These are phyloP conservation scores for Drosophila anomalata DNA, from an alignment of 2,888 invertebrate genomes.

Conservation along the genomic window DNA sequence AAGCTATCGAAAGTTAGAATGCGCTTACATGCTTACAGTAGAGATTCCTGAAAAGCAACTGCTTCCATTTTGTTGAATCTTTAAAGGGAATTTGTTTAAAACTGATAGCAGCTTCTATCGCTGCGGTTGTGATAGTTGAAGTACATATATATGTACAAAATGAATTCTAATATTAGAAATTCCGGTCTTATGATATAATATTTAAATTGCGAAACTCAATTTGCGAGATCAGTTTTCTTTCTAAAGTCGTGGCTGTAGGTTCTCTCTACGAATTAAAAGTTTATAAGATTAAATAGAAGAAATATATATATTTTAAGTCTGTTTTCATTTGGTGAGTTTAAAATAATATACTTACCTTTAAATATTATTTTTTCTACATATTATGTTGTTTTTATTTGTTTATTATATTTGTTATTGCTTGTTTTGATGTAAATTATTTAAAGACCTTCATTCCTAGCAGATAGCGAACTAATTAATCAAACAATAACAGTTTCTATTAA, in stretches of 20 bases:
- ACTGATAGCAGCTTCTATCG: background rate
- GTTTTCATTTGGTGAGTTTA: background rate
- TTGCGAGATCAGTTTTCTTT: background rate
- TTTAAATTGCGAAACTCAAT: background rate
- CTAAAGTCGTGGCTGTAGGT: background rate
- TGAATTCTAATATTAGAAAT: background rate
- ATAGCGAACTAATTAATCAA: background rate
- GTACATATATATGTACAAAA: background rate
- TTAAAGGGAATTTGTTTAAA: background rate
- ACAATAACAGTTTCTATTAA: background rate
- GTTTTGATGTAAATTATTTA: background rate
- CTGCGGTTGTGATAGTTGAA: background rate
- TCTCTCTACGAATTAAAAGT: background rate
- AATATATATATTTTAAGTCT: background rate
- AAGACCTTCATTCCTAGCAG: background rate
- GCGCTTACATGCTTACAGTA: conserved; percentile 19
- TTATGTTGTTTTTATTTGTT: background rate
- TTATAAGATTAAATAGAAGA: background rate
- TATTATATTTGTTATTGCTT: background rate
- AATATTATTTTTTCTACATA: background rate
- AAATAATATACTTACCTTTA: background rate
- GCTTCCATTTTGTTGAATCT: background rate
- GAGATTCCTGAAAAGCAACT: background rate
- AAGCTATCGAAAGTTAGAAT: conserved; percentile 33
- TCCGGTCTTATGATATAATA: background rate